These are phyloP conservation scores for Brassicogethes aeneus DNA, from an alignment of 2,888 invertebrate genomes.

Conservation along the genomic window DNA sequence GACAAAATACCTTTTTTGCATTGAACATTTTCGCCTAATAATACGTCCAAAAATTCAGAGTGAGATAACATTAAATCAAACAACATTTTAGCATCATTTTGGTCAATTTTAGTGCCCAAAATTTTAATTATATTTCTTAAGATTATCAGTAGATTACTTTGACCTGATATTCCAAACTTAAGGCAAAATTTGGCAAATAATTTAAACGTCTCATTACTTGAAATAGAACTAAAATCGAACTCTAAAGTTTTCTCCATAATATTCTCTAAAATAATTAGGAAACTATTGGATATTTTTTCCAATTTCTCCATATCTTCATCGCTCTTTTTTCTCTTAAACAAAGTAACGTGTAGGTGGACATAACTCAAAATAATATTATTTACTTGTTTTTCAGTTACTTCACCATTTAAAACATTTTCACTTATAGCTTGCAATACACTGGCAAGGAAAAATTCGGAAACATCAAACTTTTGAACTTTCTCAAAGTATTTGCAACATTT, in stretches of 20 bases:
- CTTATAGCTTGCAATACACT: conserved; percentile 48
- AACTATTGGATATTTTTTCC: conserved; percentile 16
- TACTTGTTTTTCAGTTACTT: conserved; percentile 37
- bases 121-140: conserved; percentile 49
- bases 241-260: conserved; percentile 9
- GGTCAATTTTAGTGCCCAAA: conserved; percentile 42
- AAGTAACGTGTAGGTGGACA: conserved; percentile 45
- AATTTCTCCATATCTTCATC: conserved; percentile 20
- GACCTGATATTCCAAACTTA: conserved; percentile 50
- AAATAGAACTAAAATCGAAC: conserved; percentile 14
- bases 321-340: conserved; percentile 40
- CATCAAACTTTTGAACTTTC: conserved; percentile 56
- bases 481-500: conserved; percentile 48
- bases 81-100: conserved; percentile 45
- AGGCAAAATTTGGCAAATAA: conserved; percentile 55
- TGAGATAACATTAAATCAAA: conserved; percentile 70
- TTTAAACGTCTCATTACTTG: conserved; percentile 46
- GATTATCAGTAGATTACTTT: conserved; percentile 34
- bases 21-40: conserved; percentile 46
- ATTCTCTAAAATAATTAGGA: conserved; percentile 18
- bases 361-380: conserved; percentile 48
- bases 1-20: conserved; percentile 55
- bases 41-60: conserved; percentile 65
- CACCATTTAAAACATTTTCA: conserved; percentile 38
- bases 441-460: conserved; percentile 49